Conservation (phyloP, 2,113 vertebrate species). For the Pithys albifrons region DNA sequence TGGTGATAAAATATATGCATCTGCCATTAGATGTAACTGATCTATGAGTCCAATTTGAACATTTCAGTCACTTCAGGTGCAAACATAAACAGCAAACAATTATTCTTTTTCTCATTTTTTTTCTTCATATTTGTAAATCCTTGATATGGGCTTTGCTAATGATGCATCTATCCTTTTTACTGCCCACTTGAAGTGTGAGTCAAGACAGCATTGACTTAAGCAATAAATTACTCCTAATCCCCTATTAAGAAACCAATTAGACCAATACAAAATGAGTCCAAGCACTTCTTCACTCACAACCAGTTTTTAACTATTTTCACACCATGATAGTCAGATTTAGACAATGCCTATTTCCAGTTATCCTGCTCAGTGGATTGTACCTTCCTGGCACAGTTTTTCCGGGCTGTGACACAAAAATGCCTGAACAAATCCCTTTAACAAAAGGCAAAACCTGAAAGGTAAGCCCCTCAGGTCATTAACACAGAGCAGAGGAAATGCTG, state of each 20-base stretch:
- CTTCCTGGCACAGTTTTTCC: not conserved
- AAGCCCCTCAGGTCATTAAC: not conserved
- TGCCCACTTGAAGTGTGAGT: slow-evolving; percentile 20
- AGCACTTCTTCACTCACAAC: not conserved
- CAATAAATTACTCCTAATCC: slow-evolving; percentile 40
- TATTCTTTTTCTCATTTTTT: not conserved
- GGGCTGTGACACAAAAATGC: not conserved
- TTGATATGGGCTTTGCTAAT: slow-evolving; percentile 24
- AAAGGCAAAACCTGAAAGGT: not conserved
- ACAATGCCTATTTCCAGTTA: not conserved
- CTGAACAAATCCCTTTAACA: not conserved
- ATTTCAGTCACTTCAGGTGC: slow-evolving; percentile 3
- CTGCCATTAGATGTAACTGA: slow-evolving; percentile 13
- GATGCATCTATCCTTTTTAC: slow-evolving; percentile 50
- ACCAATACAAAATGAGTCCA: not conserved
- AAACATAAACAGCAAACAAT: slow-evolving; percentile 32
- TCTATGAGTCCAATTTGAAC: slow-evolving; percentile 7
- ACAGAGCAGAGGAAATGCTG: not conserved
- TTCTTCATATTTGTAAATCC: slow-evolving; percentile 24
- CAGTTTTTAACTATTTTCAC: not conserved
- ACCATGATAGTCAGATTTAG: not conserved
- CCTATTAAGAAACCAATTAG: not conserved
- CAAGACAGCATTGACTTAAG: slow-evolving; percentile 26
- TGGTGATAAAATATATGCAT: slow-evolving; percentile 20
- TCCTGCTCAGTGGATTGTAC: not conserved